These are phyloP conservation scores for Alces alces DNA, from an alignment of 2,113 vertebrate species.

Conservation along the genomic window DNA sequence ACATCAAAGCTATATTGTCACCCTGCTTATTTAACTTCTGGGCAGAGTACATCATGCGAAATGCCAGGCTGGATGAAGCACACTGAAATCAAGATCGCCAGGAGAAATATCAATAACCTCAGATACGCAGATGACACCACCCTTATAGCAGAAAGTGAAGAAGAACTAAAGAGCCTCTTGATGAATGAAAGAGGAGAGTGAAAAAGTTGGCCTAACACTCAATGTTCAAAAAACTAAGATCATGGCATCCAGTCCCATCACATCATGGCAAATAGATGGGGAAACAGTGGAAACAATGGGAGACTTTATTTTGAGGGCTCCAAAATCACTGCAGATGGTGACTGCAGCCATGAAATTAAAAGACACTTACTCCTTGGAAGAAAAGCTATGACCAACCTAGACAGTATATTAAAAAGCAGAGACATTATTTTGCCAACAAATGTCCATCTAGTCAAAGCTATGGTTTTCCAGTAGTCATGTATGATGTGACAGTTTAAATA, in stretches of 20 bases:
- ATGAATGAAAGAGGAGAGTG: neutral
- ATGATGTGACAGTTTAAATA: neutral
- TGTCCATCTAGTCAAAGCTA: neutral
- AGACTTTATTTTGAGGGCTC: neutral
- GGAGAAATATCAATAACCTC: neutral
- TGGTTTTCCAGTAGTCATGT: neutral
- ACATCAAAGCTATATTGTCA: neutral
- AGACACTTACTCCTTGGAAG: neutral
- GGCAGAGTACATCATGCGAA: neutral
- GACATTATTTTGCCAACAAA: neutral
- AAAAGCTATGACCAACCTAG: neutral
- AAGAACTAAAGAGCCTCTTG: neutral
- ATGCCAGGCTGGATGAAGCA: neutral
- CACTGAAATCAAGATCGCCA: neutral
- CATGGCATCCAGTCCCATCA: neutral
- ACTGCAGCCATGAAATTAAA: neutral
- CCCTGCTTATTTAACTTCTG: neutral
- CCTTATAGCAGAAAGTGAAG: neutral
- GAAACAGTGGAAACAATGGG: neutral
- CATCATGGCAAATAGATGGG: neutral
- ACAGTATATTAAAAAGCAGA: neutral
- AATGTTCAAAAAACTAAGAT: neutral
- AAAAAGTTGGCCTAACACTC: neutral
- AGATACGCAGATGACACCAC: neutral
- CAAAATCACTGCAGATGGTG: neutral